Percentiles rank a stretch among this genome's conserved stretches.
These are phyloP conservation scores for Lepisosteus osseus DNA, from an alignment of 2,113 vertebrate genomes.

Conservation along the genomic window DNA sequence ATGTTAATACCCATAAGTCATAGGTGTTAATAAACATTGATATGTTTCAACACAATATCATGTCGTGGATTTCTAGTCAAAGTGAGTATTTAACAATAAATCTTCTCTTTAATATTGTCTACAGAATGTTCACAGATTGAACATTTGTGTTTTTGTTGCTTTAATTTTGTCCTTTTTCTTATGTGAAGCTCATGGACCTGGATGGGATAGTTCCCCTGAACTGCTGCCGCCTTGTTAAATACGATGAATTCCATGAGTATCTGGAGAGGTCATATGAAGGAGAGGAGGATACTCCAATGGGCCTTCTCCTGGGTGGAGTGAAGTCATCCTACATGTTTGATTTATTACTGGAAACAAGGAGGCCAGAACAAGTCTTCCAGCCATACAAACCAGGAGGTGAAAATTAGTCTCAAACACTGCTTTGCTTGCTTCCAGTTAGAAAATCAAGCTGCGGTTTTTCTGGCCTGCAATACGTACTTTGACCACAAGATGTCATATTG, in stretches of 20 bases:
- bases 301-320: constrained; percentile 88
- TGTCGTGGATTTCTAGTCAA: too few relatives aligned
- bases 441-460: neutral
- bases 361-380: constrained; percentile 87
- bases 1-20: too few relatives aligned
- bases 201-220: constrained; percentile 79
- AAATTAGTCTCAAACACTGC: constrained; percentile 15
- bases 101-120: too few relatives aligned
- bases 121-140: too few relatives aligned
- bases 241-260: constrained; percentile 97
- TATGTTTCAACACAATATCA: too few relatives aligned
- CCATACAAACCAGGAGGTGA: constrained; percentile 96
- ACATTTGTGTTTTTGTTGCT: neutral
- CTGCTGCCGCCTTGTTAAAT: constrained; percentile 95
- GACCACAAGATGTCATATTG: neutral
- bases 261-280: constrained; percentile 93
- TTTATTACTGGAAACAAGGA: constrained; percentile 87
- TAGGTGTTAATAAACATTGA: too few relatives aligned
- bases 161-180: constrained; percentile 10
- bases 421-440: too few relatives aligned
- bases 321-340: constrained; percentile 99
- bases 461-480: neutral
- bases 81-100: too few relatives aligned
- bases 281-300: constrained; percentile 92
- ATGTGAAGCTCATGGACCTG: constrained; percentile 84